These are phyloP conservation scores for Seriola rivoliana DNA, from an alignment of 2,113 vertebrate species.

Conservation along the genomic window DNA sequence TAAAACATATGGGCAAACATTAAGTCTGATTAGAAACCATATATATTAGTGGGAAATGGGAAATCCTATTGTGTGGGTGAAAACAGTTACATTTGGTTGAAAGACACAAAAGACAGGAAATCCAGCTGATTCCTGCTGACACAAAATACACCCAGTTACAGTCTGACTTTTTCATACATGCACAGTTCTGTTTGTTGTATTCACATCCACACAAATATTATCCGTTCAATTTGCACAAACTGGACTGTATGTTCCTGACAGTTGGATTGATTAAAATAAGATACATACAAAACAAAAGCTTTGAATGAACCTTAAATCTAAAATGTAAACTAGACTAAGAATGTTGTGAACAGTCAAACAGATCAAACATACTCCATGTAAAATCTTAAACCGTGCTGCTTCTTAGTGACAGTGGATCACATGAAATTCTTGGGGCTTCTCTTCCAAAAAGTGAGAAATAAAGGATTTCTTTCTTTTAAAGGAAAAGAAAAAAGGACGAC, in stretches of 20 bases:
- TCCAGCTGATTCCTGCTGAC: constrained; percentile 22
- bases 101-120: constrained; percentile 49
- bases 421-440: not conserved
- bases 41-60: constrained; percentile 21
- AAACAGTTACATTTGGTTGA: constrained; percentile 41
- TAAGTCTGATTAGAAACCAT: constrained; percentile 44
- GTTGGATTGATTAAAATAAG: no score
- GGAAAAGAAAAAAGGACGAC: not conserved
- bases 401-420: not conserved
- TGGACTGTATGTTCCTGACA: not conserved
- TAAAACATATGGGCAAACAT: constrained; percentile 56
- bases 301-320: no score
- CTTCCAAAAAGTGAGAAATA: not conserved
- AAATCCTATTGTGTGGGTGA: constrained; percentile 54
- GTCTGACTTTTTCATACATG: not conserved
- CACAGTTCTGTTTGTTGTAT: not conserved
- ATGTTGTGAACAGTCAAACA: not conserved
- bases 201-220: not conserved
- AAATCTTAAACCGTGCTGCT: no score
- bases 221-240: not conserved
- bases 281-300: not conserved
- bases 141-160: constrained; percentile 5
- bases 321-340: not conserved
- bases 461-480: not conserved
- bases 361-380: no score